Conservation (phyloP, 2,888 invertebrate genomes). For the Ferdinandea cuprea region DNA sequence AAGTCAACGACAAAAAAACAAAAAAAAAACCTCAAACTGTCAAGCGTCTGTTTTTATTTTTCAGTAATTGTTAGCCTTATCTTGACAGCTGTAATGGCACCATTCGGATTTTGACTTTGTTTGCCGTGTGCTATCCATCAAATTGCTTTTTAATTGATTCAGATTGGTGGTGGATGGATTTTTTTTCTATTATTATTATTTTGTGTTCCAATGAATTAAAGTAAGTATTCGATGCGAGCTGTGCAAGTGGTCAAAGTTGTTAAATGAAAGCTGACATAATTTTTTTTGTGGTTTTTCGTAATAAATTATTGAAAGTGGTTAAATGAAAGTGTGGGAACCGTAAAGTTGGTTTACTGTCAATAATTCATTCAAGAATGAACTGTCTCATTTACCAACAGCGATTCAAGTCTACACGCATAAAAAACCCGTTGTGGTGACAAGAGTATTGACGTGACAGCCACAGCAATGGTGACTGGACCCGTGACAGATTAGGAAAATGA, state of each 20-base stretch:
- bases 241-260: constrained; percentile 29
- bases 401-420: constrained; percentile 13
- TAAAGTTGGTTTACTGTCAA: constrained; percentile 61
- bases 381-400: too few relatives aligned
- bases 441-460: constrained; percentile 55
- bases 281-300: constrained; percentile 47
- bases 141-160: constrained; percentile 73
- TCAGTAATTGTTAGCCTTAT: constrained; percentile 66
- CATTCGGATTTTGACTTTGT: constrained; percentile 55
- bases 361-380: constrained; percentile 42
- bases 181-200: constrained; percentile 43
- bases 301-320: constrained; percentile 24
- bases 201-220: constrained; percentile 34
- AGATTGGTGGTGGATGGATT: constrained; percentile 67
- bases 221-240: constrained; percentile 2
- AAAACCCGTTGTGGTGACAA: constrained; percentile 15
- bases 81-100: constrained; percentile 66
- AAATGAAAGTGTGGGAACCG: constrained; percentile 42
- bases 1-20: constrained; percentile 55
- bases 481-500: constrained; percentile 56
- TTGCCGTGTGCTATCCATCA: constrained; percentile 51
- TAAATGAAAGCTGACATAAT: constrained; percentile 42
- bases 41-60: constrained; percentile 39
- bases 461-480: too few relatives aligned
- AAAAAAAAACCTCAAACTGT: constrained; percentile 51